Evolutionary conservation across 2,113 vertebrate species (phyloP).

Genomic region (Macroglossus sobrinus): DNA sequence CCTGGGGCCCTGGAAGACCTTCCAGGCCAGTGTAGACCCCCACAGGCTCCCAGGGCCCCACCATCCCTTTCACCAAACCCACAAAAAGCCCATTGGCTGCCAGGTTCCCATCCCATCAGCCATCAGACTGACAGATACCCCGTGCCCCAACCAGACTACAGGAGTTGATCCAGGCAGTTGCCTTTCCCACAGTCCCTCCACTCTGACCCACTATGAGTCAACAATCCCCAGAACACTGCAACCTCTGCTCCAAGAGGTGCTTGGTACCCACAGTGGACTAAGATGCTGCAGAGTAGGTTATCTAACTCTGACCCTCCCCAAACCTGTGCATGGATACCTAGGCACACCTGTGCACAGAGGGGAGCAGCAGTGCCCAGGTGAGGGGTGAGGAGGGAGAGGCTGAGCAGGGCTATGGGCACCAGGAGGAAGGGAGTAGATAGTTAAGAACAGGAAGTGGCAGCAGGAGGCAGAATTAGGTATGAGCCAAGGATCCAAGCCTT

Average conservation of each 20-base stretch:
- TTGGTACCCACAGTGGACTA: not conserved
- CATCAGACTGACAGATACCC: not conserved
- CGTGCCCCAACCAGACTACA: not conserved
- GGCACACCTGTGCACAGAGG: not conserved
- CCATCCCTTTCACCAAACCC: not conserved
- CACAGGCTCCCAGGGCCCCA: rapidly evolving
- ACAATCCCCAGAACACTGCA: not conserved
- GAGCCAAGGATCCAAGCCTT: not conserved
- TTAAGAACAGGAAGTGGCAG: not conserved
- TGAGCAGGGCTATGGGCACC: not conserved
- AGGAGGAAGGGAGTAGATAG: not conserved
- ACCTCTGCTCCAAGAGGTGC: not conserved
- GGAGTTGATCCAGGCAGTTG: not conserved
- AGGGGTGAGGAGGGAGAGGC: not conserved
- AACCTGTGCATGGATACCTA: not conserved
- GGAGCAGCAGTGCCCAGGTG: not conserved
- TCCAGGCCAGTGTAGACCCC: not conserved
- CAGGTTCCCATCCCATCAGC: not conserved
- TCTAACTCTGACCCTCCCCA: not conserved
- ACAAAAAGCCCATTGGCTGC: not conserved
- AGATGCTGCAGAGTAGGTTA: rapidly evolving
- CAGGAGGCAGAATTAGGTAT: not conserved
- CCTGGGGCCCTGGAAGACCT: not conserved
- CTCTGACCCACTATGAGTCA: not conserved
- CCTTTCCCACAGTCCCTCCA: not conserved